Conservation (phyloP, 2,797 vertebrate species). For the Urosaurus nigricauda region DNA sequence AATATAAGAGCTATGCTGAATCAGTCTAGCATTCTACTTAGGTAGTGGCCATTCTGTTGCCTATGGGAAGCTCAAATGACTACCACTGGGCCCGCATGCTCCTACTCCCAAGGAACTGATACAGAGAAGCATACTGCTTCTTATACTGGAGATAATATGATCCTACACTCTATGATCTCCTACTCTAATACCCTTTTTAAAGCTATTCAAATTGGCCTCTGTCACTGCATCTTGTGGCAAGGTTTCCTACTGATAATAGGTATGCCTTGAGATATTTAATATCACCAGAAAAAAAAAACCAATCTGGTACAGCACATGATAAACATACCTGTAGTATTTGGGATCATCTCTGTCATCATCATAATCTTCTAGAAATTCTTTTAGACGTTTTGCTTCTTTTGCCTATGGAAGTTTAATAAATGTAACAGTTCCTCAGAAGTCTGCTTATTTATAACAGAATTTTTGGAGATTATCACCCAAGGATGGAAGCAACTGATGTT, state of each 20-base stretch:
- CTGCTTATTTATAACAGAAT: not conserved
- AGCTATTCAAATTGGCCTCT: too few relatives aligned
- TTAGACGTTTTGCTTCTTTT: conserved; percentile 97
- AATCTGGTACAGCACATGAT: not conserved
- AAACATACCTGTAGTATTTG: conserved; percentile 93
- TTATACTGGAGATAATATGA: too few relatives aligned
- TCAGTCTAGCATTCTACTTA: too few relatives aligned
- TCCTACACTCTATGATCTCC: too few relatives aligned
- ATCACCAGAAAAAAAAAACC: not conserved
- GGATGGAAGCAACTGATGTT: not conserved
- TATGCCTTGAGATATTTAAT: not conserved
- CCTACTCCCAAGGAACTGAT: too few relatives aligned
- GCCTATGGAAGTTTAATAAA: conserved; percentile 78
- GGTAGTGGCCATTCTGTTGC: too few relatives aligned
- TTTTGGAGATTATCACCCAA: not conserved
- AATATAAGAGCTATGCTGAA: too few relatives aligned
- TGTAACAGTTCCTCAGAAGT: not conserved
- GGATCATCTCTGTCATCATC: conserved; percentile 98
- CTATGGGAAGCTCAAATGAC: too few relatives aligned
- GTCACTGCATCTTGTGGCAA: not conserved
- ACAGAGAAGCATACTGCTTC: too few relatives aligned
- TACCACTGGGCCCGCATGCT: too few relatives aligned
- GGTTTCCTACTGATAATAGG: conserved; percentile 7
- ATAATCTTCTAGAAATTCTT: conserved; percentile 98
- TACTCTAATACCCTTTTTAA: too few relatives aligned